Percentiles rank a stretch among this genome's conserved stretches.
These are phyloP conservation scores for Neotoma lepida DNA, from an alignment of 2,113 vertebrate species.

Conservation along the genomic window DNA sequence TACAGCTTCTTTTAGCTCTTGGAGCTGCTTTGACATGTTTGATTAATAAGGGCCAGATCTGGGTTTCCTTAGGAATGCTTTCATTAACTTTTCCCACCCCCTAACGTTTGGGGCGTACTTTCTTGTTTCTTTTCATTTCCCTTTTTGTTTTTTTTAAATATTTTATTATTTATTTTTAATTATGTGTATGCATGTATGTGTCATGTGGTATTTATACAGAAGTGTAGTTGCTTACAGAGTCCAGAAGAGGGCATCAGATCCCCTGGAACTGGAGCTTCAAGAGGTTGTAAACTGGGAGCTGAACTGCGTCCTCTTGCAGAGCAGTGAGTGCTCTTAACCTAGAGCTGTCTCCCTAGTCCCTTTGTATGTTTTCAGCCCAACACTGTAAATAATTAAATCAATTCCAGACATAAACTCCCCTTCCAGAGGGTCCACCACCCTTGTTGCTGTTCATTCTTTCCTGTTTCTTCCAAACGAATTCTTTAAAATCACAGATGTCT, in stretches of 20 bases:
- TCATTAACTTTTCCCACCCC: not conserved
- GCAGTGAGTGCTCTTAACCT: not conserved
- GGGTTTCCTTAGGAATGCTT: too few species aligned
- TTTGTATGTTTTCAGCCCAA: not conserved
- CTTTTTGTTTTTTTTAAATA: not conserved
- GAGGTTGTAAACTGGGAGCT: not conserved
- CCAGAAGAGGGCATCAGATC: not conserved
- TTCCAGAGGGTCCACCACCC: too few species aligned
- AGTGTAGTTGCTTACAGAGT: not conserved
- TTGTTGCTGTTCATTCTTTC: not conserved
- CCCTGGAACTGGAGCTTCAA: not conserved
- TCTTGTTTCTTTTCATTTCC: not conserved
- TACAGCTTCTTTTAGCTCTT: not conserved
- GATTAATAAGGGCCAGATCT: not conserved
- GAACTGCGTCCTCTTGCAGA: not conserved
- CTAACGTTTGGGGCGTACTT: not conserved
- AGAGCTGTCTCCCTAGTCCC: not conserved
- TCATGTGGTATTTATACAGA: not conserved
- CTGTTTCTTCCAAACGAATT: not conserved
- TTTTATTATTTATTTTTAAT: not conserved
- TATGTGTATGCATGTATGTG: not conserved
- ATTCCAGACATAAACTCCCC: not conserved
- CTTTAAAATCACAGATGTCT: not conserved
- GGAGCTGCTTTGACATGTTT: not conserved
- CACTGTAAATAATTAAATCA: not conserved